Conservation (phyloP, 64 coral and sea anemone genomes). For the Hydrozoanthus tunicans region DNA sequence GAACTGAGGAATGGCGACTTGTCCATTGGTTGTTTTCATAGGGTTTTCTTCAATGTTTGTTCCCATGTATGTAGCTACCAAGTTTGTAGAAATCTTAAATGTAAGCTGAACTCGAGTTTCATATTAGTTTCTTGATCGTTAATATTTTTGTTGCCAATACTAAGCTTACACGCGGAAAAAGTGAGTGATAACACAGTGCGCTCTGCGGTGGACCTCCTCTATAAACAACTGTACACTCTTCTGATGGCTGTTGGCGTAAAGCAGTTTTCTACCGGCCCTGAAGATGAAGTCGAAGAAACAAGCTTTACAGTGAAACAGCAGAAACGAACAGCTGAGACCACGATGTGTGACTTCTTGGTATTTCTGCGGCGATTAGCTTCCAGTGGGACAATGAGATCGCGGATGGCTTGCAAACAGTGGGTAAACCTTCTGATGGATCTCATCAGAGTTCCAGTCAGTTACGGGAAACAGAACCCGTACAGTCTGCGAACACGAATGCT, state of each 20-base stretch:
- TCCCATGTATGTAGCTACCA: too few species aligned
- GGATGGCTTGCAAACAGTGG: conserved; percentile 74
- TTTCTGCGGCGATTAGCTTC: conserved; percentile 67
- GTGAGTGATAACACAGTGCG: conserved; percentile 66
- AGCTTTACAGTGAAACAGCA: conserved; percentile 52
- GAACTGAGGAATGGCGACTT: too few species aligned
- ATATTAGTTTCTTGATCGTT: background rate
- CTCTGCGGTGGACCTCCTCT: conserved; percentile 66
- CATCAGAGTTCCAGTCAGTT: conserved; percentile 42
- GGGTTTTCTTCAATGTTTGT: too few species aligned
- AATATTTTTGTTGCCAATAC: background rate
- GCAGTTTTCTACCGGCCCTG: background rate
- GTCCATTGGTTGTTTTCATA: too few species aligned
- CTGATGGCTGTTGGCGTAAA: background rate
- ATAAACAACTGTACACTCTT: conserved; percentile 61
- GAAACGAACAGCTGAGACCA: conserved; percentile 64
- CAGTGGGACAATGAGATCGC: conserved; percentile 9
- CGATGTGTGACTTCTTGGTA: conserved; percentile 84
- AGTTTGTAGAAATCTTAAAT: background rate
- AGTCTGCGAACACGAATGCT: conserved; percentile 76
- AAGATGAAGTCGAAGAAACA: conserved; percentile 18
- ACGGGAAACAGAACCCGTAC: conserved; percentile 53
- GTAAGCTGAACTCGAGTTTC: background rate
- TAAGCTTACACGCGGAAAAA: conserved; percentile 73
- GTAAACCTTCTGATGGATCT: conserved; percentile 67